A percentile compares a stretch with the other conserved stretches of the same genome.
phyloP scores from a whole-genome alignment of 2,797 vertebrate genomes.

The Onychomys arenicola region DNA sequence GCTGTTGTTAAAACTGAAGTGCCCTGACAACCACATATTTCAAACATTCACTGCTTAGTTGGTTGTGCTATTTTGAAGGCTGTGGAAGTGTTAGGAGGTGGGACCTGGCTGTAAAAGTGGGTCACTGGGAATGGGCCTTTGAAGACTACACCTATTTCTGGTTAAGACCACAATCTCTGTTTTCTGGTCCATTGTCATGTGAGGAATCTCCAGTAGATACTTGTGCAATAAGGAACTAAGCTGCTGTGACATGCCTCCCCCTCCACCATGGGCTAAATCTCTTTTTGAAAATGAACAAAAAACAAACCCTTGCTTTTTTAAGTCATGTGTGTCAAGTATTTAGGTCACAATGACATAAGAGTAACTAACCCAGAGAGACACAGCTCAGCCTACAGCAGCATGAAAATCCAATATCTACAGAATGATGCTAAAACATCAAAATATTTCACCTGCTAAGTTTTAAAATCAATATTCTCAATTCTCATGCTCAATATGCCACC shows the following conservation, averaged over 20 bases:
- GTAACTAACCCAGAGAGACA: background rate
- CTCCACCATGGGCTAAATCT: background rate
- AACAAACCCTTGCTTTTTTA: background rate
- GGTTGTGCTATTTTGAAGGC: background rate
- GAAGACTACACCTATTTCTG: background rate
- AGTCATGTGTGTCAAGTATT: background rate
- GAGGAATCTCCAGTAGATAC: background rate
- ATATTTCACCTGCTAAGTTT: conserved; percentile 6
- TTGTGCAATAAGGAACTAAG: background rate
- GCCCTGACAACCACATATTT: background rate
- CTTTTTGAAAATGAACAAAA: background rate
- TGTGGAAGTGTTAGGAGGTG: background rate
- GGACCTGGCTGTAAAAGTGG: background rate
- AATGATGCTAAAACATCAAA: background rate
- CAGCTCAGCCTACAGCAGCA: background rate
- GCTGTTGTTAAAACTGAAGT: background rate
- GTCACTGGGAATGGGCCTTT: background rate
- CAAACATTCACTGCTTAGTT: background rate
- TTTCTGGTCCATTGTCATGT: background rate
- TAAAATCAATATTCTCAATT: background rate
- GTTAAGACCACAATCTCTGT: background rate
- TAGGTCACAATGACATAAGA: background rate
- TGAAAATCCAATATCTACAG: background rate
- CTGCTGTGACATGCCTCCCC: background rate
- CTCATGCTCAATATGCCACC: background rate